Evolutionary conservation across 2,797 vertebrate species (phyloP), one percentile per base, ranked within the genome.

Genomic region (Podargus strigoides): DNA sequence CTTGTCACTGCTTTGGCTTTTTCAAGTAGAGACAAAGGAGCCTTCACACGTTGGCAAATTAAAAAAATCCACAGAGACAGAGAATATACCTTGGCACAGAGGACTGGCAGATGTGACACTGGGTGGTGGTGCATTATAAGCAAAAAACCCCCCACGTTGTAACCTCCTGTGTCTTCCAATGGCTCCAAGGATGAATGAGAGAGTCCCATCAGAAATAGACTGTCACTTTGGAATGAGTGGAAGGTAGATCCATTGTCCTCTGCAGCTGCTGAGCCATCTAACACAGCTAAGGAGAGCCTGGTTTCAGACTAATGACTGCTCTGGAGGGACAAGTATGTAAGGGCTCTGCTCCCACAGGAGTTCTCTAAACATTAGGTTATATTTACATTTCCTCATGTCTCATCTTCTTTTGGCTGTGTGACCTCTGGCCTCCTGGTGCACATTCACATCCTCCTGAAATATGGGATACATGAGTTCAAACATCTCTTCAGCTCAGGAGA

Each of bases 111-210:
- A 50, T 41, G 27, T 44, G 20, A 82, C 14, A 4, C 7, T 36
- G 39, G 4, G 20, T 44, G 6, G 50, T 18, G 3, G 14, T 13
- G 6, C 15, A 14, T 32, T 63, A 21, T 10, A n/a, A 62, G 36
- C 1, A 19, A 64, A 59, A 66, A 52, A 15, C 8, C 0, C 0
- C 12, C 0, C 4, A 22, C 0, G 6, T 62, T 32, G 14, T 55
- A 66, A 86, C 21, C 19, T 56, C 13, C 7, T 50, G 12, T 47
- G 34, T 72, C 42, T 59, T n/a, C 56, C n/a, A 76, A 0, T 23
- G 30, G 10, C 46, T 80, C 10, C 60, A 77, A 22, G 27, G 10
- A 63, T 41, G 20, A 67, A 34, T n/a, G n/a, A n/a, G n/a, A n/a
- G 24, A 13, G 5, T 75, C 14, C 14, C 24, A 37, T 56, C 12